Evolutionary conservation across 2,888 invertebrate species (phyloP), one percentile per base, ranked within the genome.

Genomic region (Abscondita cerata): DNA sequence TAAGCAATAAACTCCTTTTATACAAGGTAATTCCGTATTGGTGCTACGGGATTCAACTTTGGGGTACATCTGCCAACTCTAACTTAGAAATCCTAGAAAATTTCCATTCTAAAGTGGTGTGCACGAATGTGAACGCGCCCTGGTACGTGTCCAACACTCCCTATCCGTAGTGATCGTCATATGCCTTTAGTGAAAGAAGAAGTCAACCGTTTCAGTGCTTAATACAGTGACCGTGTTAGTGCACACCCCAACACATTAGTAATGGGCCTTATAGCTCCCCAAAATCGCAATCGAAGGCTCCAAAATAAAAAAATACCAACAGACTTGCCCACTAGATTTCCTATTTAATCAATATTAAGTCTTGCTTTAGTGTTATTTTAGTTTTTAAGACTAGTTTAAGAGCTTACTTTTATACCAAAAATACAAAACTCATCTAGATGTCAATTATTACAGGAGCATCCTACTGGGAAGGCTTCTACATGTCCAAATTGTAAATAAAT

Each of bases 181-280:
- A 48, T 52, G 16, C 13, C 25, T n/a, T 33, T 19, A 36, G 18
- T 52, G 36, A 52, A 52, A 52, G 52, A 52, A 48, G 48, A 48
- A 52, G 13, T 36, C 36, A 52, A 16, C 38, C 52, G 38, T 15
- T 38, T 33, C 13, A 52, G 38, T 52, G 52, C 34, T 52, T 36
- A 52, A 52, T 52, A 51, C 20, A 25, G 51, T 34, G 34, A 51
- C 33, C 51, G 15, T 13, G 33, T 34, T 34, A 51, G 34, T 33
- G 19, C 18, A 15, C 52, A 52, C 15, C 36, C 34, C 51, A 51
- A 51, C 51, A 34, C 51, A 11, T 12, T 51, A 51, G 51, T 31
- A 12, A 34, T 16, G 34, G 51, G 34, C 51, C 34, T 51, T 33
- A 36, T 52, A 34, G 38, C 12, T 18, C 52, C 52, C n/a, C 52